Conservation (phyloP, 2,797 vertebrate species). For the Eospalax fontanierii region DNA sequence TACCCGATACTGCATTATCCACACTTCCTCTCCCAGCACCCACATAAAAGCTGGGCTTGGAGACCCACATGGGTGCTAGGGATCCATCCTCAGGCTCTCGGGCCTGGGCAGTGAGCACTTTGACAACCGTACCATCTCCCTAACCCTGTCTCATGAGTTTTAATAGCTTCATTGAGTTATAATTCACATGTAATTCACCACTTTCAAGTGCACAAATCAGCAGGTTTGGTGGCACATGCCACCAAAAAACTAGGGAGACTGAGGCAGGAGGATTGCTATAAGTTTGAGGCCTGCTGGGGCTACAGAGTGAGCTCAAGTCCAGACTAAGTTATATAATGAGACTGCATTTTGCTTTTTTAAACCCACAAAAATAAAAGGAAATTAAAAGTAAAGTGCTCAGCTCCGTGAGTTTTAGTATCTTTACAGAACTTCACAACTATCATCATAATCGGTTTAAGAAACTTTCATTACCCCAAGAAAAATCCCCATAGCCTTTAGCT, state of each 20-base stretch:
- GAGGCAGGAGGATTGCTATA: not conserved
- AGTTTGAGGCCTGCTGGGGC: not conserved
- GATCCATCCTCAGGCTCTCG: not conserved
- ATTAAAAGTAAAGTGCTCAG: not conserved
- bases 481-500: not conserved
- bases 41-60: not conserved
- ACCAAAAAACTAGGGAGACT: not conserved
- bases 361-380: not conserved
- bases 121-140: not conserved
- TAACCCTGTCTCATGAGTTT: not conserved
- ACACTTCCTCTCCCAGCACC: not conserved
- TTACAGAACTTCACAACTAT: not conserved
- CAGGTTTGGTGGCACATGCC: not conserved
- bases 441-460: not conserved
- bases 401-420: not conserved
- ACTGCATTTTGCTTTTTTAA: not conserved
- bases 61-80: not conserved
- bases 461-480: slow-evolving; percentile 14
- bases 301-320: too few relatives aligned
- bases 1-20: not conserved
- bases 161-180: not conserved
- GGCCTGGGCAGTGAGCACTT: not conserved
- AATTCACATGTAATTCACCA: not conserved
- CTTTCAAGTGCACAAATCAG: not conserved
- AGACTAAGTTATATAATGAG: not conserved